These are phyloP conservation scores for Dicyrtoma fusca DNA, from an alignment of 2,888 invertebrate species.

Conservation along the genomic window DNA sequence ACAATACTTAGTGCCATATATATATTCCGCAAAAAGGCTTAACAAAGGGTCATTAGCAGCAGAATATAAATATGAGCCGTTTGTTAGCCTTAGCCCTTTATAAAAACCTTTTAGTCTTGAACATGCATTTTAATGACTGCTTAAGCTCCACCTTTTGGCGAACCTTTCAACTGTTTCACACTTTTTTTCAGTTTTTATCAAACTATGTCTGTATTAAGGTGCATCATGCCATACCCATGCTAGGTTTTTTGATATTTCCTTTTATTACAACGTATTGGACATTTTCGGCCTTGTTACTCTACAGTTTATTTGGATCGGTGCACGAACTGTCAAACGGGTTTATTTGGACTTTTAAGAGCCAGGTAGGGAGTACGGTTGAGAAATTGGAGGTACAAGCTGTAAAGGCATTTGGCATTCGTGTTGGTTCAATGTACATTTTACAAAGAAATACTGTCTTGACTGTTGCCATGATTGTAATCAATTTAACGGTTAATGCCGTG, in stretches of 20 bases:
- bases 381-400: not conserved
- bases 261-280: not conserved
- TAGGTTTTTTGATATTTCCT: not conserved
- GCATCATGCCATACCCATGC: not conserved
- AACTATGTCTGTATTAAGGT: not conserved
- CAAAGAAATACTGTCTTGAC: not conserved
- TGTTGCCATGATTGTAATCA: not conserved
- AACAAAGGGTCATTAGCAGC: too few relatives aligned
- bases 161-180: not conserved
- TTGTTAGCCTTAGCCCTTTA: not conserved
- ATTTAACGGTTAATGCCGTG: conserved; percentile 1
- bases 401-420: not conserved
- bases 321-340: not conserved
- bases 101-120: not conserved
- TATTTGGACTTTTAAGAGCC: not conserved
- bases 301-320: not conserved
- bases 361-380: not conserved
- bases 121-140: not conserved
- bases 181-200: not conserved
- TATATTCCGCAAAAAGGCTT: too few relatives aligned
- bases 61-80: too few relatives aligned
- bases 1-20: too few relatives aligned
- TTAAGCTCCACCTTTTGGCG: not conserved
- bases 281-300: not conserved
- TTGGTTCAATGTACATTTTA: not conserved